A percentile compares a stretch with the other conserved stretches of the same genome.
Conservation (phyloP, 2,888 invertebrate species). For the Orgyia antiqua region DNA sequence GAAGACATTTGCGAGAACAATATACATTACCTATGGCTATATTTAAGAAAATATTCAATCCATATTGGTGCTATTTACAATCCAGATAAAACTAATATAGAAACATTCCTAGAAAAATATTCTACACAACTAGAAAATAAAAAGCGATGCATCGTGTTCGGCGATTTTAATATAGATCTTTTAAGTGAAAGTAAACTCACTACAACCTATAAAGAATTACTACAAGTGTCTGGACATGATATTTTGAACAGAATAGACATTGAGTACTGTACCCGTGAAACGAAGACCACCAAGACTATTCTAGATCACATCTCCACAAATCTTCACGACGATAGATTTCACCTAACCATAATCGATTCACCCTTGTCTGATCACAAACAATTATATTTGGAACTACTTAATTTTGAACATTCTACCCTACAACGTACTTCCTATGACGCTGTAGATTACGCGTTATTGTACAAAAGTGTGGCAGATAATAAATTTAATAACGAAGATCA, state of each 20-base stretch:
- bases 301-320: constrained; percentile 5
- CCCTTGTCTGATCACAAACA: constrained; percentile 2
- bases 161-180: constrained; percentile 1
- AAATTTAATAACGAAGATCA: neutral
- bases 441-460: constrained; percentile 6
- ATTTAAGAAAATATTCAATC: constrained; percentile 3
- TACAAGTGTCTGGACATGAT: constrained; percentile 2
- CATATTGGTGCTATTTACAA: constrained; percentile 9
- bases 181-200: neutral
- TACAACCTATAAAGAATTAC: neutral
- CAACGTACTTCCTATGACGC: constrained; percentile 5
- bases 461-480: neutral
- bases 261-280: constrained; percentile 5
- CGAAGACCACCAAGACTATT: constrained; percentile 4
- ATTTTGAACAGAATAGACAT: constrained; percentile 6
- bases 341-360: constrained; percentile 1
- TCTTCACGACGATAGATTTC: constrained; percentile 3
- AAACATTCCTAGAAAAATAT: constrained; percentile 2
- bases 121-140: constrained; percentile 2
- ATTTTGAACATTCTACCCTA: neutral
- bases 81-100: constrained; percentile 4
- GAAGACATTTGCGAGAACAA: constrained; percentile 5
- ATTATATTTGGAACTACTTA: neutral
- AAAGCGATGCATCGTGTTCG: constrained; percentile 1
- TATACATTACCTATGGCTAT: constrained; percentile 7